phyloP scores from a whole-genome alignment of 2,888 invertebrate species.

The Trissoscelio sp. region DNA sequence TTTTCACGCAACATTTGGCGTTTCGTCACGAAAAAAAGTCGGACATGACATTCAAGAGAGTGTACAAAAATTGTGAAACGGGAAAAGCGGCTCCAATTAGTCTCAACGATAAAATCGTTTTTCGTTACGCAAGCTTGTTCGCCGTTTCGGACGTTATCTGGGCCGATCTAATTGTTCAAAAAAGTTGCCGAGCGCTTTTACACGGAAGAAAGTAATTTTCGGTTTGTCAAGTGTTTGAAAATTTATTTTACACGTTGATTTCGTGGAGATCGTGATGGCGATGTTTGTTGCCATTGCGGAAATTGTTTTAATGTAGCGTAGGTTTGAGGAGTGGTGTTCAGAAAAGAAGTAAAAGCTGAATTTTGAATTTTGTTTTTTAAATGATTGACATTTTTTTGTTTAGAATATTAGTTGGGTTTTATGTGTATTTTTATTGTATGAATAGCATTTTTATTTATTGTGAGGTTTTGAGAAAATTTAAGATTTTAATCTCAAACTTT shows the following conservation, averaged over 20 bases:
- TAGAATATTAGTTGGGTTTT: too few relatives aligned
- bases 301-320: constrained; percentile 44
- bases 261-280: constrained; percentile 1
- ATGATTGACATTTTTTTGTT: neutral
- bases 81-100: constrained; percentile 47
- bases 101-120: constrained; percentile 39
- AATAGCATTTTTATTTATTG: too few relatives aligned
- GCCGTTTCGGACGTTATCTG: constrained; percentile 28
- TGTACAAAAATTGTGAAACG: constrained; percentile 41
- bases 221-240: constrained; percentile 49
- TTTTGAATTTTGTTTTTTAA: too few relatives aligned
- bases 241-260: constrained; percentile 41
- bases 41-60: constrained; percentile 38
- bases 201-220: constrained; percentile 62
- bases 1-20: constrained; percentile 61
- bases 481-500: too few relatives aligned
- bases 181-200: constrained; percentile 48
- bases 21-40: constrained; percentile 39
- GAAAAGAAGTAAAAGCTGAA: neutral
- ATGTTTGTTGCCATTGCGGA: constrained; percentile 35
- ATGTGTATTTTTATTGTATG: too few relatives aligned
- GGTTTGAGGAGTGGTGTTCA: neutral
- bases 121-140: constrained; percentile 46
- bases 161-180: constrained; percentile 46
- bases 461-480: too few relatives aligned